Percentiles rank a stretch among this genome's conserved stretches.
Evolutionary conservation across 2,113 vertebrate species (phyloP).

Genomic region (Centropus unirufus): DNA sequence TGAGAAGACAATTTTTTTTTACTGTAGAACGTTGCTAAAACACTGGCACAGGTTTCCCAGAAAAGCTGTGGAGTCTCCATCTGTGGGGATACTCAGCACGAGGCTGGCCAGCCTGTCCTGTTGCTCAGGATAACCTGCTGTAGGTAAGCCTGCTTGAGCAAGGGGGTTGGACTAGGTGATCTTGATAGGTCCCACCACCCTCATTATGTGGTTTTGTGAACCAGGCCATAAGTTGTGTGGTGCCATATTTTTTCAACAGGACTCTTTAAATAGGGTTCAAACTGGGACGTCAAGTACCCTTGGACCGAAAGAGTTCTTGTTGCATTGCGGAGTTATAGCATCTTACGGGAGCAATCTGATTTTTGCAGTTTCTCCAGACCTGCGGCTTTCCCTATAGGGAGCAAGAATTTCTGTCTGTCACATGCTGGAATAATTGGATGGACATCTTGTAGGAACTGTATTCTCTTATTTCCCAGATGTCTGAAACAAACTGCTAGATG

Average conservation of each 20-base stretch:
- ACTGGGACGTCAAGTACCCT: not conserved
- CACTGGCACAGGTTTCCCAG: not conserved
- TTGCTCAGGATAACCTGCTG: not conserved
- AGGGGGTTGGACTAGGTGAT: not conserved
- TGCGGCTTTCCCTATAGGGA: not conserved
- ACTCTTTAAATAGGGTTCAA: not conserved
- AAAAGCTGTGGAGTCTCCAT: not conserved
- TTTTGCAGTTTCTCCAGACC: not conserved
- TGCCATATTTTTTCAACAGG: not conserved
- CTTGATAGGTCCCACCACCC: not conserved
- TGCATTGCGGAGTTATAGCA: not conserved
- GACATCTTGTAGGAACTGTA: not conserved
- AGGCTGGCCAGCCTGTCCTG: not conserved
- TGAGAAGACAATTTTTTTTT: not conserved
- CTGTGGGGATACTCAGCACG: not conserved
- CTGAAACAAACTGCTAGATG: not conserved
- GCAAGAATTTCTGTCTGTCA: not conserved
- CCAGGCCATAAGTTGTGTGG: not conserved
- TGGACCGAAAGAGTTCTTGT: not conserved
- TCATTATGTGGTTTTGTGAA: not conserved
- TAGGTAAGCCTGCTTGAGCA: not conserved
- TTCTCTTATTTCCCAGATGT: not conserved
- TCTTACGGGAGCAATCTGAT: not conserved
- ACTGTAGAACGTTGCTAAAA: not conserved
- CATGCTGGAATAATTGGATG: not conserved